phyloP scores from a whole-genome alignment of 2,888 invertebrate genomes.

The Oxycera nigricornis region DNA sequence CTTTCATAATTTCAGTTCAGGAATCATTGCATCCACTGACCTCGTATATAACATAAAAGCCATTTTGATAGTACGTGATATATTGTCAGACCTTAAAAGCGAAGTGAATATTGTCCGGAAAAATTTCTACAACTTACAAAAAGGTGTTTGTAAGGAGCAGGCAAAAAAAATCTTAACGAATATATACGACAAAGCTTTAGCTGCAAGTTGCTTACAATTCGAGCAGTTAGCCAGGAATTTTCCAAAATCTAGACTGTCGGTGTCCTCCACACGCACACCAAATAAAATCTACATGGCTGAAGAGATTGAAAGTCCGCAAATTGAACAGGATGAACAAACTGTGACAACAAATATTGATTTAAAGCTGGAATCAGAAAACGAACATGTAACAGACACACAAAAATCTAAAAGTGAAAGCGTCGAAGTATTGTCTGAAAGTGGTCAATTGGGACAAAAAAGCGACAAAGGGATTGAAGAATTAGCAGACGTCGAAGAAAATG shows the following conservation, averaged over 20 bases:
- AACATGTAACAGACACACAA: no score
- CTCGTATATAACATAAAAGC: conserved; percentile 3
- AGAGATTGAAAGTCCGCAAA: no score
- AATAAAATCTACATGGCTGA: not conserved
- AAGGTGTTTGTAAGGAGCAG: not conserved
- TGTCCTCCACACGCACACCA: no score
- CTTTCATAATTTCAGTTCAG: not conserved
- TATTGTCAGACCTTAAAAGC: not conserved
- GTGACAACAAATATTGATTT: no score
- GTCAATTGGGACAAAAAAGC: no score
- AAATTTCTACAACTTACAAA: conserved; percentile 18
- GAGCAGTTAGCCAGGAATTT: not conserved
- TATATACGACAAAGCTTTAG: not conserved
- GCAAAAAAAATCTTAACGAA: not conserved
- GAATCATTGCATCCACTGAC: not conserved
- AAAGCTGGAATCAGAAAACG: no score
- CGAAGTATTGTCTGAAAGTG: no score
- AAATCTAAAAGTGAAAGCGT: no score
- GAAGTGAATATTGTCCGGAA: not conserved
- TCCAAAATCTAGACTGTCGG: no score
- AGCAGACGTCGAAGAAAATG: not conserved
- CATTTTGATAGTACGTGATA: not conserved
- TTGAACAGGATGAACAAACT: no score
- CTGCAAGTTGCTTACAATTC: not conserved
- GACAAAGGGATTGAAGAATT: no score